phyloP scores from a whole-genome alignment of 92 coral and sea anemone species.

The Porites lobata region DNA sequence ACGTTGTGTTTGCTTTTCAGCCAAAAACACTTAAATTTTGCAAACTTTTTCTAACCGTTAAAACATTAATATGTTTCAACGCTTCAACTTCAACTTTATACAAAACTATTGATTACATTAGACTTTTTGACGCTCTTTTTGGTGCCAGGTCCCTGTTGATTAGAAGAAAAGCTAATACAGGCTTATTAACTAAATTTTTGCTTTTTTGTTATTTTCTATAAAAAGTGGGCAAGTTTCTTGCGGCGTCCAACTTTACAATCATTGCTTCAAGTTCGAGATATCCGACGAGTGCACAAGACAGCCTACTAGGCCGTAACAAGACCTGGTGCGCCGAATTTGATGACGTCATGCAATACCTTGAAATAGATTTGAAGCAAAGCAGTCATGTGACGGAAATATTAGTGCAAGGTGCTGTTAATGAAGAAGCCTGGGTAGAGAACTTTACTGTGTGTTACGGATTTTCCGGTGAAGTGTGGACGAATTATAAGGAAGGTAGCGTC shows the following conservation, averaged over 20 bases:
- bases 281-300: constrained; percentile 26
- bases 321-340: constrained; percentile 82
- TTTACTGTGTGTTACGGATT: constrained; percentile 6
- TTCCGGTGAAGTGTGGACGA: not conserved
- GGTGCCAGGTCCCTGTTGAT: too few relatives aligned
- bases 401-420: constrained; percentile 27
- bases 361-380: constrained; percentile 56
- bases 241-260: constrained; percentile 1
- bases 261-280: constrained; percentile 30
- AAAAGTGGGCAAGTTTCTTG: constrained; percentile 10
- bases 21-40: too few relatives aligned
- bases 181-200: too few relatives aligned
- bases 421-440: constrained; percentile 39
- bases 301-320: constrained; percentile 27
- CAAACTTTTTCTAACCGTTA: too few relatives aligned
- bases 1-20: too few relatives aligned
- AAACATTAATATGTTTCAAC: too few relatives aligned
- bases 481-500: not conserved
- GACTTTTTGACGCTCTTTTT: too few relatives aligned
- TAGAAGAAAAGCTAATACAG: too few relatives aligned
- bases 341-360: constrained; percentile 59
- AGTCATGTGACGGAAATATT: constrained; percentile 14
- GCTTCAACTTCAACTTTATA: too few relatives aligned
- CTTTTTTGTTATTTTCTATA: too few relatives aligned
- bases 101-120: too few relatives aligned